Evolutionary conservation across 1,140 invertebrate species (phyloP).

Genomic region (Micrasema minimum): DNA sequence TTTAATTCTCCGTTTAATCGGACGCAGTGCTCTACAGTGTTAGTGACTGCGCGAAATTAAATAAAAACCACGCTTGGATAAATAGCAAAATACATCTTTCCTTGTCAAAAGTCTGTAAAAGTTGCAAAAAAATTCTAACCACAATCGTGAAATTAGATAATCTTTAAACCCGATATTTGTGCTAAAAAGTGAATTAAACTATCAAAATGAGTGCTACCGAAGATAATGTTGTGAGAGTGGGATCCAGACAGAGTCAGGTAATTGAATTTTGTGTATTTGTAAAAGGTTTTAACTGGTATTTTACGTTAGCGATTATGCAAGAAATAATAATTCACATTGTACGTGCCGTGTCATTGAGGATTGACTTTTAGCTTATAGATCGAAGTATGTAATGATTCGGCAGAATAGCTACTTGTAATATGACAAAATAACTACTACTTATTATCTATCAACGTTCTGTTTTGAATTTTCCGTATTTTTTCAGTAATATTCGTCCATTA

Average conservation of each 20-base stretch:
- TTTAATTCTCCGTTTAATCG: slow-evolving; percentile 13
- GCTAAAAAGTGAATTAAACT: slow-evolving; percentile 21
- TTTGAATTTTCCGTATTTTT: no score
- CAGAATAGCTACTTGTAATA: no score
- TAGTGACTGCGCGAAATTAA: slow-evolving; percentile 42
- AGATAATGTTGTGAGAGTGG: slow-evolving; percentile 58
- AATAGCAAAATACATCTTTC: not conserved
- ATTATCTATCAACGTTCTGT: no score
- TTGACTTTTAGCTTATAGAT: no score
- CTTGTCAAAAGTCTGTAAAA: not conserved
- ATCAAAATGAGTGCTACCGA: slow-evolving; percentile 54
- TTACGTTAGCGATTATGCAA: slow-evolving; percentile 23
- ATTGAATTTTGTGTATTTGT: slow-evolving; percentile 13
- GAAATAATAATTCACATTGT: slow-evolving; percentile 1
- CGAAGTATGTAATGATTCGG: slow-evolving; percentile 11
- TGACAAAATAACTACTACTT: no score
- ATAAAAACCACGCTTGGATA: not conserved
- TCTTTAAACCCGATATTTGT: not conserved
- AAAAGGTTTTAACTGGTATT: not conserved
- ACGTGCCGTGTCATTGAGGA: not conserved
- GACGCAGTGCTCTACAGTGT: slow-evolving; percentile 48
- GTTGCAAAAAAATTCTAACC: no score
- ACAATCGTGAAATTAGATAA: no score
- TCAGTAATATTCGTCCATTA: no score
- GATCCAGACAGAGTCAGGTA: slow-evolving; percentile 64